Evolutionary conservation across 2,888 invertebrate genomes (phyloP).

Genomic region (Drosophila histrio): DNA sequence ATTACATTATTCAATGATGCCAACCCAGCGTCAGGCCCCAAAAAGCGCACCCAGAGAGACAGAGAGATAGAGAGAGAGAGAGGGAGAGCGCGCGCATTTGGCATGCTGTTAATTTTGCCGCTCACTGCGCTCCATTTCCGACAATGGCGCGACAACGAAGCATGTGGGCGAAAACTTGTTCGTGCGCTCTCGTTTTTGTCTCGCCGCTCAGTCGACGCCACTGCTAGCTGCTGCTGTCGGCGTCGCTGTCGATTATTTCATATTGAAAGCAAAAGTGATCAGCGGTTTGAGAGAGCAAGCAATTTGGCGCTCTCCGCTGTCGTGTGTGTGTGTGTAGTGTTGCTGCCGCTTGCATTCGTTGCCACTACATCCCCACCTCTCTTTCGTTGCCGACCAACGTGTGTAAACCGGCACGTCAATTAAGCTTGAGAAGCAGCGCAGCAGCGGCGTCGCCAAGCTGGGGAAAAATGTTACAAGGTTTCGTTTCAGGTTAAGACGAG

Average conservation of each 20-base stretch:
- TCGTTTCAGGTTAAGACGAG: conserved; percentile 81
- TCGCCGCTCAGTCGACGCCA: conserved; percentile 23
- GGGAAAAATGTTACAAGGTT: conserved; percentile 82
- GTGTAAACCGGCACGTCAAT: conserved; percentile 73
- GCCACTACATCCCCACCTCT: conserved; percentile 37
- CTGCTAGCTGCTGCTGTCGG: conserved; percentile 8
- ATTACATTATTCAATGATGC: conserved; percentile 88
- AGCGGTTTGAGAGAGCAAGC: conserved; percentile 45
- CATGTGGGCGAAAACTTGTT: conserved; percentile 78
- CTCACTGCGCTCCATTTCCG: conserved; percentile 54
- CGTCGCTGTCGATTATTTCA: conserved; percentile 79
- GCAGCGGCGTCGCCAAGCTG: conserved; percentile 65
- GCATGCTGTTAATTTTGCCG: conserved; percentile 8
- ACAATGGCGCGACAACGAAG: conserved; percentile 30
- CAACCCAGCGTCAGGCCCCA: conserved; percentile 84
- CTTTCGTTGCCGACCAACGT: conserved; percentile 33
- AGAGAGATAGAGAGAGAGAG: background rate
- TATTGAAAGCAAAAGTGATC: conserved; percentile 84
- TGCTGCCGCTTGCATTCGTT: conserved; percentile 55
- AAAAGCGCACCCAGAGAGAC: conserved; percentile 41
- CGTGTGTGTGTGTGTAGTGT: conserved; percentile 34
- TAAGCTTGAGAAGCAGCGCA: conserved; percentile 73
- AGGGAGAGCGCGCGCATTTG: conserved; percentile 9
- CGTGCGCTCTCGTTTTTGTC: conserved; percentile 55
- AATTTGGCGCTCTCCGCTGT: conserved; percentile 34